Percentiles rank a stretch among this genome's conserved stretches.
Conservation (phyloP, 2,113 vertebrate species). For the Menura novaehollandiae region DNA sequence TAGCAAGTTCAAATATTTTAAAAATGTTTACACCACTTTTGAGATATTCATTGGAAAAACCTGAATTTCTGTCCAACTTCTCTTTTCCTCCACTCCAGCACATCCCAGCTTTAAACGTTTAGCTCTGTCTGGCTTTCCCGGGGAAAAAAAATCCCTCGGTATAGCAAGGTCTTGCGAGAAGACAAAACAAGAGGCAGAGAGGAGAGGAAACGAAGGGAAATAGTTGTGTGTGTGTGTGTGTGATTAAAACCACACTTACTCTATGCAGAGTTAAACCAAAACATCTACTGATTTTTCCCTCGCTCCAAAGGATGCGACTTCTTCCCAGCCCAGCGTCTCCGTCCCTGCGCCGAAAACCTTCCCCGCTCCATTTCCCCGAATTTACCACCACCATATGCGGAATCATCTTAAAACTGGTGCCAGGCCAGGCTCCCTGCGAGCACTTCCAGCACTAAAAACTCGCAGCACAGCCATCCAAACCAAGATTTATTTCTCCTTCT, state of each 20-base stretch:
- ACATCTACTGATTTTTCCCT: not conserved
- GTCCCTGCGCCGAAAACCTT: not conserved
- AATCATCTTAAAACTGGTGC: not conserved
- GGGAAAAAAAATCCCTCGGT: not conserved
- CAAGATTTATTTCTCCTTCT: not conserved
- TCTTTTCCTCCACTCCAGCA: not conserved
- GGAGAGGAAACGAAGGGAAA: not conserved
- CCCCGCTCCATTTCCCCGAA: not conserved
- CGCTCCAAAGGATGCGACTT: not conserved
- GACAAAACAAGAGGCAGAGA: conserved; percentile 14
- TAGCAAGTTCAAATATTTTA: conserved; percentile 59
- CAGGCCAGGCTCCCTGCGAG: not conserved
- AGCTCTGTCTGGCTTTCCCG: not conserved
- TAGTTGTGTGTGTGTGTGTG: not conserved
- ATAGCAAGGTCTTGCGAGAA: not conserved
- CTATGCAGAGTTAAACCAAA: not conserved
- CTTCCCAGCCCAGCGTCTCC: not conserved
- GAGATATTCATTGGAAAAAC: conserved; percentile 27
- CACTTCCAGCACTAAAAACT: not conserved
- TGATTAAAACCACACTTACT: not conserved
- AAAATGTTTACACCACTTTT: conserved; percentile 48
- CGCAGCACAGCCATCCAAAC: not conserved
- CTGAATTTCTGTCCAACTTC: not conserved
- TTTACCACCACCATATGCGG: not conserved
- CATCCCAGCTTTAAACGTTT: conserved; percentile 31